Evolutionary conservation across 2,797 vertebrate species (phyloP).

Genomic region (Morelia viridis): DNA sequence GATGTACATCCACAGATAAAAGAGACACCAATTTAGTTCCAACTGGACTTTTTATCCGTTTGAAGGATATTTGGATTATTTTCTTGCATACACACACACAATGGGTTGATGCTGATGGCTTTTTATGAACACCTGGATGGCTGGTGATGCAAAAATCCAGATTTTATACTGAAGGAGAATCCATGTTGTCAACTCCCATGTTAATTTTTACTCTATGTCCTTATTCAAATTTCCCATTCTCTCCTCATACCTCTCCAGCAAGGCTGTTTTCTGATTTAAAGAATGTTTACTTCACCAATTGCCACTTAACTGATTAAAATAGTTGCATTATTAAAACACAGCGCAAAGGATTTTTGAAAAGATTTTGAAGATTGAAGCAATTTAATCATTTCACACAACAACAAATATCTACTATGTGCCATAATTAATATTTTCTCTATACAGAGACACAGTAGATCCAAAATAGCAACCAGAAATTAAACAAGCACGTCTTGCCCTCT

Average conservation of each 20-base stretch:
- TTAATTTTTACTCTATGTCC: not conserved
- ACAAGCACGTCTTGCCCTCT: not conserved
- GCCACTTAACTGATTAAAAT: not conserved
- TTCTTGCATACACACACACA: constrained; percentile 28
- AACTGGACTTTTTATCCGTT: constrained; percentile 24
- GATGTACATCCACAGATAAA: not conserved
- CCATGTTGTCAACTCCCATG: not conserved
- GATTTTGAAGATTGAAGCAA: not conserved
- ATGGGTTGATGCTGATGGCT: not conserved
- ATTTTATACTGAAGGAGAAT: not conserved
- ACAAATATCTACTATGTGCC: not conserved
- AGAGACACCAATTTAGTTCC: constrained; percentile 8
- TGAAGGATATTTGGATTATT: not conserved
- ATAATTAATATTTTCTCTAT: not conserved
- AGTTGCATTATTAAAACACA: not conserved
- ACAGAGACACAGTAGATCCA: not conserved
- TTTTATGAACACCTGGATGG: not conserved
- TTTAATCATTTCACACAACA: not conserved
- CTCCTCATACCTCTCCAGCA: not conserved
- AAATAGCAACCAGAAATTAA: not conserved
- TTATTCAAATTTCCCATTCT: not conserved
- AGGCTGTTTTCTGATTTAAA: not conserved
- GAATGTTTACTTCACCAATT: not conserved
- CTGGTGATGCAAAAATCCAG: not conserved
- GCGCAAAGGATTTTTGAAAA: not conserved